phyloP scores from a whole-genome alignment of 2,888 invertebrate genomes.

The Latheticus oryzae region DNA sequence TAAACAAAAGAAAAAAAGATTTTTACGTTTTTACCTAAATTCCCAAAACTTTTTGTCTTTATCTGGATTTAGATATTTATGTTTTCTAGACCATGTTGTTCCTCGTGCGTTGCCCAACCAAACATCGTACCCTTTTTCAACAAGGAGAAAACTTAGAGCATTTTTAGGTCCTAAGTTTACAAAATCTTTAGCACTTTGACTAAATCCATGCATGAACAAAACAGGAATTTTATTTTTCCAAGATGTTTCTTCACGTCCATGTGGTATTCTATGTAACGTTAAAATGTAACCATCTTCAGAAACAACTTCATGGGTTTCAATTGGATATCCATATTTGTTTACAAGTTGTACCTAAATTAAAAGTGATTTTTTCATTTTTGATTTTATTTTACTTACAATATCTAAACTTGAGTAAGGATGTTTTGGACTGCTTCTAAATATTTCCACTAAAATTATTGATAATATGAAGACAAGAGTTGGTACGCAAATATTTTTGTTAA shows the following conservation, averaged over 20 bases:
- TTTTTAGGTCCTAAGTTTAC: conserved; percentile 47
- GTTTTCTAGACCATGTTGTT: conserved; percentile 67
- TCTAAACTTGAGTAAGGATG: conserved; percentile 17
- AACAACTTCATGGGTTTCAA: conserved; percentile 42
- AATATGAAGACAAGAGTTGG: neutral
- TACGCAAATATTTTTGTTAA: conserved; percentile 8
- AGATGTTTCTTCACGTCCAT: conserved; percentile 27
- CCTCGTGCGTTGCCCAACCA: conserved; percentile 68
- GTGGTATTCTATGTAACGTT: conserved; percentile 43
- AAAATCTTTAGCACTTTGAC: conserved; percentile 43
- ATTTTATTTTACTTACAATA: conserved; percentile 11
- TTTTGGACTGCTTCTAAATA: conserved; percentile 19
- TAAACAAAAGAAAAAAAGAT: neutral
- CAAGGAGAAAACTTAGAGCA: conserved; percentile 48
- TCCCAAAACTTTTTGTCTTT: conserved; percentile 56
- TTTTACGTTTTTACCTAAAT: conserved; percentile 63
- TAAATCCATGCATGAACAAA: conserved; percentile 23
- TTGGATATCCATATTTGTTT: conserved; percentile 40
- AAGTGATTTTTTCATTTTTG: neutral
- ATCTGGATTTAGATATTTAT: conserved; percentile 49
- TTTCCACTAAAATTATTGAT: conserved; percentile 2
- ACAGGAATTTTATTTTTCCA: conserved; percentile 14
- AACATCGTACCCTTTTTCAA: conserved; percentile 52
- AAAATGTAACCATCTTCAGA: conserved; percentile 47
- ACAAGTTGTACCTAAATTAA: conserved; percentile 12